A percentile compares a stretch with the other conserved stretches of the same genome.
Evolutionary conservation across 2,888 invertebrate species (phyloP).

Genomic region (Argyresthia albistria): DNA sequence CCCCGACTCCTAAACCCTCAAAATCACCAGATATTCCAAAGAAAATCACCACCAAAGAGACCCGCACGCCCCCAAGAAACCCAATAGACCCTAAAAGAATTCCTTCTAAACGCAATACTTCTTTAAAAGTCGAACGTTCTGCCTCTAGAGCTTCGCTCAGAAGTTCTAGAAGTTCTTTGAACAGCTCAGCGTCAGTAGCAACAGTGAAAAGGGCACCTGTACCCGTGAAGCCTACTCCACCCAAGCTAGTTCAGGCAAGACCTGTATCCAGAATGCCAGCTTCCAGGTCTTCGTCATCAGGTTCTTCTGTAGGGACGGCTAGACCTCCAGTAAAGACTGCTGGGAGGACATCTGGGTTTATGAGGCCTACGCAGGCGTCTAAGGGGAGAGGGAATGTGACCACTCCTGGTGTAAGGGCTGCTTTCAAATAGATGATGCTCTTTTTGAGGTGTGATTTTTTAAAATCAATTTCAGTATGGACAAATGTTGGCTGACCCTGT

Average conservation of each 20-base stretch:
- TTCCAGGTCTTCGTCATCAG: slow-evolving; percentile 58
- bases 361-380: slow-evolving; percentile 91
- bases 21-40: slow-evolving; percentile 54
- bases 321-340: slow-evolving; percentile 51
- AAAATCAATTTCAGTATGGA: too few species aligned
- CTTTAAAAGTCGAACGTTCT: slow-evolving; percentile 80
- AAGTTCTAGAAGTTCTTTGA: slow-evolving; percentile 87
- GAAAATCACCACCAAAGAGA: slow-evolving; percentile 67
- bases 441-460: neutral
- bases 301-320: slow-evolving; percentile 62
- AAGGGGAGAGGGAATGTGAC: slow-evolving; percentile 74
- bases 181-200: slow-evolving; percentile 84
- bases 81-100: slow-evolving; percentile 42
- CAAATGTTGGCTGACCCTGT: too few species aligned
- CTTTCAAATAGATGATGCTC: slow-evolving; percentile 35
- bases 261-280: slow-evolving; percentile 54
- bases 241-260: slow-evolving; percentile 65
- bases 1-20: slow-evolving; percentile 56
- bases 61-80: slow-evolving; percentile 47
- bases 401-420: slow-evolving; percentile 37
- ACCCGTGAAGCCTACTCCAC: slow-evolving; percentile 45
- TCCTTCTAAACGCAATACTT: slow-evolving; percentile 40
- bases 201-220: slow-evolving; percentile 82
- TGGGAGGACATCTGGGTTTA: slow-evolving; percentile 76
- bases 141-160: slow-evolving; percentile 84